Evolutionary conservation across 2,113 vertebrate species (phyloP).

Genomic region (Chitala chitala): DNA sequence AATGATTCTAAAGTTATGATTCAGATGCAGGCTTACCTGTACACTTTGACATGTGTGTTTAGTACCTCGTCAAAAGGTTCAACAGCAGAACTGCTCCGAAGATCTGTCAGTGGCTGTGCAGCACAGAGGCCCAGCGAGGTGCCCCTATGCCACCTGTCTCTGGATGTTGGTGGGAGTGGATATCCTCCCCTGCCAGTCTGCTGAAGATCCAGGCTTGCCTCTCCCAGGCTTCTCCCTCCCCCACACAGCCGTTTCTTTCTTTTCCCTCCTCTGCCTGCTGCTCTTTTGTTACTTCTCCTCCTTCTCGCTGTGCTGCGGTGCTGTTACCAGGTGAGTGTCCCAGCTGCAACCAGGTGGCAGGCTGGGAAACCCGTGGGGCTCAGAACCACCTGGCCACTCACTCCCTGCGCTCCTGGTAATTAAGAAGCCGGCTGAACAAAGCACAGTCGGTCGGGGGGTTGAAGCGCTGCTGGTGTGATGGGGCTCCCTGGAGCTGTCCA

Average conservation of each 20-base stretch:
- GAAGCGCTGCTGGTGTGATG: too few relatives aligned
- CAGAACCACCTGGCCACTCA: not conserved
- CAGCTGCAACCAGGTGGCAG: not conserved
- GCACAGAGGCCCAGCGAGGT: not conserved
- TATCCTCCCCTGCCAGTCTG: not conserved
- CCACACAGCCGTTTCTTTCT: not conserved
- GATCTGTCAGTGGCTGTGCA: not conserved
- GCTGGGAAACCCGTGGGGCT: not conserved
- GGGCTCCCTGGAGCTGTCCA: not conserved
- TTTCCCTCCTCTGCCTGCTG: not conserved
- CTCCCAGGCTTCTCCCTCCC: not conserved
- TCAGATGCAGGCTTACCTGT: conserved; percentile 1
- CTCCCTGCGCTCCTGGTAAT: not conserved
- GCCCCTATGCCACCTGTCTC: not conserved
- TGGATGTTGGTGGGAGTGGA: not conserved
- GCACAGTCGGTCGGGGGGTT: not conserved
- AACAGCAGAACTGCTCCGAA: not conserved
- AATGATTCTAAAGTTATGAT: conserved; percentile 3
- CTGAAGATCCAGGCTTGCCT: not conserved
- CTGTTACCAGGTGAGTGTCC: not conserved
- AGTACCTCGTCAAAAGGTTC: not conserved
- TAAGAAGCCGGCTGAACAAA: not conserved
- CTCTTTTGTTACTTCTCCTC: not conserved
- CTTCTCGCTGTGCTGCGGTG: not conserved
- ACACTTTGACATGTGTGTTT: not conserved